Base-by-base conservation (phyloP, 2,888 invertebrate genomes). In the Cataglyphis rosenhaueri region DNA sequence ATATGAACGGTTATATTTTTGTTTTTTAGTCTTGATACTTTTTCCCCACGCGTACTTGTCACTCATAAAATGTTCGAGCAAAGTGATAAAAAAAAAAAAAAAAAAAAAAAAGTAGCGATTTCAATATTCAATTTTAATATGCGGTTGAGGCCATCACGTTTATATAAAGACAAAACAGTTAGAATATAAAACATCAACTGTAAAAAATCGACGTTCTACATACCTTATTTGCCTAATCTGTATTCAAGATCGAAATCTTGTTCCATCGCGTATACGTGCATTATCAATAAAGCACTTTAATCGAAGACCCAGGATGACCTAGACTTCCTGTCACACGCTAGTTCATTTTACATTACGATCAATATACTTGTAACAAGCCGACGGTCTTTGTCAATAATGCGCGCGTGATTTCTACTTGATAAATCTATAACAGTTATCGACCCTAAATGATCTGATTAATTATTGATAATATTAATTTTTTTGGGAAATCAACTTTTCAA, bases 271-370 rank as follows among this genome's bases (percentile, higher is more conserved):
- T 29, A 29, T 38, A 66, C 21, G 29, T 35, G 48, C 35, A 64
- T 48, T 75, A 74, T 62, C 74, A 75, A 52, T 64, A 75, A 75
- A 75, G 21, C 32, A 18, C 12, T 75, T 32, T 35, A 64, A 35
- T 64, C 64, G 48, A 35, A 75, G 48, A 64, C 62, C 44, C 32
- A 10, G 21, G 18, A 2, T 75, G 48, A 48, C 74, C 32, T 48
- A 41, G 62, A 75, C 74, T 64, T 75, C 44, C 48, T 6, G 44
- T 62, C 21, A 62, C 21, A 52, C 15, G 9, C n/a, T 73, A 25
- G 12, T 48, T 64, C 44, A 74, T 62, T 75, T 64, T 52, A 35
- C 18, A 73, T n/a, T 18, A 21, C 74, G 35, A 75, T 75, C 74
- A 18, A 75, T 75, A 75, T 75, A 48, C 32, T 32, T 62, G 41